Percentiles rank a stretch among this genome's conserved stretches.
Evolutionary conservation across 2,113 vertebrate genomes (phyloP).

Genomic region (Chloropsis hardwickii): DNA sequence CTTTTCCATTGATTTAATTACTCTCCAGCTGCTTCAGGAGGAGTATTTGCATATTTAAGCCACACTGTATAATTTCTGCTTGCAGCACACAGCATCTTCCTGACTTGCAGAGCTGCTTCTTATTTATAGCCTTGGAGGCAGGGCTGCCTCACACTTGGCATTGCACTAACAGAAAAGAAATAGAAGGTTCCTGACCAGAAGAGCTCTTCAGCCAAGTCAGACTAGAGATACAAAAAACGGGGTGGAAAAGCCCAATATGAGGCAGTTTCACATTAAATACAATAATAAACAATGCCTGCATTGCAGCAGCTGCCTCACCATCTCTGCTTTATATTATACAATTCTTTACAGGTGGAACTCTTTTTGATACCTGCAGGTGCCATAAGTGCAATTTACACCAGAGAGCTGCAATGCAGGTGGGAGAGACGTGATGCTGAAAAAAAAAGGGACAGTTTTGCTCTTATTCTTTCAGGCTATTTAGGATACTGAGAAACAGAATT

Average conservation of each 20-base stretch:
- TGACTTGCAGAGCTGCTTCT: neutral
- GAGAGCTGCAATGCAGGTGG: neutral
- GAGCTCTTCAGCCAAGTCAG: neutral
- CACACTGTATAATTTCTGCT: conserved; percentile 1
- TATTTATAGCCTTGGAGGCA: neutral
- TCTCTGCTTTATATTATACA: neutral
- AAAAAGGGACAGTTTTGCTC: neutral
- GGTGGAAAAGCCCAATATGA: neutral
- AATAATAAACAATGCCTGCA: neutral
- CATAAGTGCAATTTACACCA: neutral
- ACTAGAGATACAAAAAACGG: neutral
- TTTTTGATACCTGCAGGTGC: neutral
- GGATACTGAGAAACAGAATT: neutral
- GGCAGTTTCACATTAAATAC: neutral
- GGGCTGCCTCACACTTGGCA: neutral
- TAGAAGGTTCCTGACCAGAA: neutral
- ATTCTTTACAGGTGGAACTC: neutral
- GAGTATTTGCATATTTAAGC: conserved; percentile 6
- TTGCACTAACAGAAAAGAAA: neutral
- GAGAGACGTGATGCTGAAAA: neutral
- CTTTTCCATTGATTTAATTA: conserved; percentile 13
- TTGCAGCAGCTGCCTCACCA: neutral
- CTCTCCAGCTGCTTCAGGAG: conserved; percentile 36
- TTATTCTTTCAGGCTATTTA: neutral
- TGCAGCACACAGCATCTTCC: neutral